A percentile compares a stretch with the other conserved stretches of the same genome.
Evolutionary conservation across 2,113 vertebrate species (phyloP).

Genomic region (Conger conger): DNA sequence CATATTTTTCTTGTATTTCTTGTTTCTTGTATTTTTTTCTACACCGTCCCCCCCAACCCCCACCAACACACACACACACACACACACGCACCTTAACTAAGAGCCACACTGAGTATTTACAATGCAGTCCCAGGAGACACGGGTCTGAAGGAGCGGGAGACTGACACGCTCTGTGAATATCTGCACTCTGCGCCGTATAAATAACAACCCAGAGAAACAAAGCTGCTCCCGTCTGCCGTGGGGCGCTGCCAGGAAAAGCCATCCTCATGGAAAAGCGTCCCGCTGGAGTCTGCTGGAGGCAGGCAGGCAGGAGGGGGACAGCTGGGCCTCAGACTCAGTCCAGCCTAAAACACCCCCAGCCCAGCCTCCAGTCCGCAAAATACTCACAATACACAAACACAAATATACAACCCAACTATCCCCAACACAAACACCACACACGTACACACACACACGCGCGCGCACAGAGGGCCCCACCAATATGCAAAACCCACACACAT

Average conservation of each 20-base stretch:
- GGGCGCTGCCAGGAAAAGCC: conserved; percentile 4
- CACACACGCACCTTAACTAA: conserved; percentile 34
- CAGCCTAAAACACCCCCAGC: background rate
- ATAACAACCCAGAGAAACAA: conserved; percentile 1
- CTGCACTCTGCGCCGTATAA: background rate
- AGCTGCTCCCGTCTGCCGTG: background rate
- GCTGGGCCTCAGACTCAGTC: background rate
- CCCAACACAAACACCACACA: background rate
- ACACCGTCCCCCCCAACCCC: background rate
- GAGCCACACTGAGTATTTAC: conserved; percentile 39
- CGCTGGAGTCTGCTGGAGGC: background rate
- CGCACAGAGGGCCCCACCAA: background rate
- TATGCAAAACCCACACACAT: background rate
- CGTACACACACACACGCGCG: background rate
- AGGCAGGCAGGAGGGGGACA: background rate
- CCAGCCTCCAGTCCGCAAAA: background rate
- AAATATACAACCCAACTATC: background rate
- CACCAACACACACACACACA: background rate
- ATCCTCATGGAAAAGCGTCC: background rate
- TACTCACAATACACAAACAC: no score
- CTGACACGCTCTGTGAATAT: background rate
- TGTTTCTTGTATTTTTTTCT: no score
- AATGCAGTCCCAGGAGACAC: background rate
- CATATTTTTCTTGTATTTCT: conserved; percentile 4
- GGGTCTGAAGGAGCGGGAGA: background rate